Evolutionary conservation across 2,888 invertebrate species (phyloP).

Genomic region (Gastracanthus pulcherrimus): DNA sequence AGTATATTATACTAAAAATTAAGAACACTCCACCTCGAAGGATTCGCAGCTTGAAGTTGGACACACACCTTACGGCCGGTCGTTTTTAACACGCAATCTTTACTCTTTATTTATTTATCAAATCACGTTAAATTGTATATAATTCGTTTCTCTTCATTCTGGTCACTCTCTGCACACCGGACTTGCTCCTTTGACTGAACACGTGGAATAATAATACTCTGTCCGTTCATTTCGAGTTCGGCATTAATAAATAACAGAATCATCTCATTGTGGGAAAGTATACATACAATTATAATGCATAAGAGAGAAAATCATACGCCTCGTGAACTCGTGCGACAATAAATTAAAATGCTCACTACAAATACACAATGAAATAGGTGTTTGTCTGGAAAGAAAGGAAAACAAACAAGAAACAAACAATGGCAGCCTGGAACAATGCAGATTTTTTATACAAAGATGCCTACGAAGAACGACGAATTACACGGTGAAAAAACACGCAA

Average conservation of each 20-base stretch:
- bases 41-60: conserved; percentile 56
- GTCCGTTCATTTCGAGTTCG: no score
- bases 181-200: conserved; percentile 55
- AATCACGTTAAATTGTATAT: conserved; percentile 47
- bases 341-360: not conserved
- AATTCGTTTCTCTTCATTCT: conserved; percentile 60
- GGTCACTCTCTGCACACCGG: conserved; percentile 58
- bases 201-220: conserved; percentile 46
- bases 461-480: conserved; percentile 41
- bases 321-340: not conserved
- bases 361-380: not conserved
- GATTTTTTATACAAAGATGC: conserved; percentile 27
- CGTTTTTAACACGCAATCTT: conserved; percentile 53
- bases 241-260: not conserved
- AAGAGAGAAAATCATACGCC: not conserved
- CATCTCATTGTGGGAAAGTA: not conserved
- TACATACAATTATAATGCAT: not conserved
- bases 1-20: conserved; percentile 58
- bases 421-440: conserved; percentile 35
- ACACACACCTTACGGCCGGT: conserved; percentile 50
- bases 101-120: conserved; percentile 26
- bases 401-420: conserved; percentile 9
- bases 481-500: conserved; percentile 44
- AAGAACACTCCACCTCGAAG: conserved; percentile 57
- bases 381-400: not conserved